Base-by-base conservation (phyloP, 2,888 invertebrate genomes). In the Micoletzkya japonica region DNA sequence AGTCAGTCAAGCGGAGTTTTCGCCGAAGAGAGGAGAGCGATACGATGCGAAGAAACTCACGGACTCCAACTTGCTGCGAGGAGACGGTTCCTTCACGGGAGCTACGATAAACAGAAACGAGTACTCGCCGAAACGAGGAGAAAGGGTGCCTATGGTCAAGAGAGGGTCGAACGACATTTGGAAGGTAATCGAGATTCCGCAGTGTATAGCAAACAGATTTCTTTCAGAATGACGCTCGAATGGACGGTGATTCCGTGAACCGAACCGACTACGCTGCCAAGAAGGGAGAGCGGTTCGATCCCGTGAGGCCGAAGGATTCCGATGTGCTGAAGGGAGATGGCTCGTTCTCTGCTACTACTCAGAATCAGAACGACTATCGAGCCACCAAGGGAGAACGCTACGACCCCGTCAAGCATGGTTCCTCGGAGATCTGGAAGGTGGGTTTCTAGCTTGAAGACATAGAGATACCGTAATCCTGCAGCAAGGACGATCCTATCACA, bases 61-160 rank as follows among this genome's bases (percentile, higher is more conserved):
- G 14, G 81, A 80, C 56, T 75, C 80, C 26, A 70, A 80, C 37
- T 54, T 81, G 26, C 60, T 80, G 24, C 70, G 73, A 58, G 71
- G 74, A 4, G 73, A 78, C 28, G 78, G 76, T 14, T 30, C 59
- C n/a, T 80, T 80, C 59, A 70, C 56, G 4, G 66, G 66, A 1
- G 72, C 73, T 56, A 79, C 76, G 1, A 68, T 67, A 32, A 76
- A 70, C 26, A 73, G 69, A 28, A 37, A 56, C 14, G 79, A 79
- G 14, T 79, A 70, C 68, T 39, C 54, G 10, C 49, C 70, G n/a
- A 68, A 73, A 37, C 57, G 56, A n/a, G 80, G 74, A 0, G 77
- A 77, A 6, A 70, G 74, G 2, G 72, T 66, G 14, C 72, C 74
- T n/a, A n/a, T 58, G 0, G 52, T 50, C 32, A 56, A 57, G 24